Evolutionary conservation across 2,888 invertebrate species (phyloP).

Genomic region (Metalampra italica): DNA sequence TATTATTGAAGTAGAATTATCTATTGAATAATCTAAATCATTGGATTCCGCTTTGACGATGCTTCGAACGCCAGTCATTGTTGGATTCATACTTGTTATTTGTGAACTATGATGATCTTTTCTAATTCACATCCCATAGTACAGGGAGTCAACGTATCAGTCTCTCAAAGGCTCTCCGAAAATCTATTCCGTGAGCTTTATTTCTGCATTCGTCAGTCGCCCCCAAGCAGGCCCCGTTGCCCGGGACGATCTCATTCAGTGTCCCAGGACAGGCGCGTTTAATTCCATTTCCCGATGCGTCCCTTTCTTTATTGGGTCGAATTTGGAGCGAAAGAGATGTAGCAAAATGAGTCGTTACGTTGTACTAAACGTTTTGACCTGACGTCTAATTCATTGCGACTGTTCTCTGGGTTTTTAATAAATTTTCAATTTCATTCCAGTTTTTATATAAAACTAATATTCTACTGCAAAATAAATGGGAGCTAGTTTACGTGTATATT

Average conservation of each 20-base stretch:
- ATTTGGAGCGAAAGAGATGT: slow-evolving; percentile 9
- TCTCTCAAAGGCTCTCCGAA: neutral
- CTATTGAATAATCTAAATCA: no score
- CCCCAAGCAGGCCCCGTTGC: neutral
- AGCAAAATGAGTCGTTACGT: slow-evolving; percentile 25
- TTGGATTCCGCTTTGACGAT: no score
- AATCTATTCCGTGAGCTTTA: neutral
- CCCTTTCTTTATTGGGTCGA: slow-evolving; percentile 27
- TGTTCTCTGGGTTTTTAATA: neutral
- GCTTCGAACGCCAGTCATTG: no score
- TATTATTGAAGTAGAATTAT: no score
- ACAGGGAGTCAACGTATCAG: no score
- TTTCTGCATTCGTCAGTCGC: neutral
- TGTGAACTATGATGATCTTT: no score
- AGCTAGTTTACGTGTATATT: no score
- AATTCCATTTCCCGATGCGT: slow-evolving; percentile 38
- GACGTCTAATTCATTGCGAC: slow-evolving; percentile 2
- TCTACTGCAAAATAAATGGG: no score
- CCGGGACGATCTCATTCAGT: slow-evolving; percentile 11
- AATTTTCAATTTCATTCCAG: neutral
- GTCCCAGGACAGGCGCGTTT: slow-evolving; percentile 23
- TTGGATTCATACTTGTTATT: no score
- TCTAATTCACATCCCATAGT: no score
- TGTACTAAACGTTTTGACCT: slow-evolving; percentile 23
- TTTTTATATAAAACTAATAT: no score